Base-by-base conservation (phyloP, 2,888 invertebrate species). In the Thumatha senex region DNA sequence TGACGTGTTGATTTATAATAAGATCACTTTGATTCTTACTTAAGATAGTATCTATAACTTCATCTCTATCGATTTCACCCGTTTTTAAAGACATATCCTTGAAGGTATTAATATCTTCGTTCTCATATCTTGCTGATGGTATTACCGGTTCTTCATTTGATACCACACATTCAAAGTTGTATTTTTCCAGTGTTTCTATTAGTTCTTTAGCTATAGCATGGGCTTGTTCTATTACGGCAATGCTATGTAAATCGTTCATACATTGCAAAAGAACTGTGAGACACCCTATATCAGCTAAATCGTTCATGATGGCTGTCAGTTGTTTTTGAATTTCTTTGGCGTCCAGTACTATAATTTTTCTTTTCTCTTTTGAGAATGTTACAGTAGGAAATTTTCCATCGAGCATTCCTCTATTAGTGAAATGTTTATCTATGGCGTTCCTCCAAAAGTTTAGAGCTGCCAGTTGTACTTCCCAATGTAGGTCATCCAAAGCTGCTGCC, bases 401-500 rank as follows among this genome's bases (percentile, higher is more conserved):
- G n/a, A 96, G 93, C 94, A 96, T 95, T 35, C 96, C 96, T 77
- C 72, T 64, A 36, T 78, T 49, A 1, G 62, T 57, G 1, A 79
- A 54, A n/a, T 93, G 93, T 2, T 89, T 92, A 15, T 89, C 83
- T 36, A 95, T 93, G 12, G 93, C 93, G 41, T 92, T 82, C 41
- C 92, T 86, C 95, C 96, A 96, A 65, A 94, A 96, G 43, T 87
- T 76, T 0, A 96, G 68, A 0, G 95, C 94, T 46, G 92, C 93
- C 1, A 93, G 80, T 78, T 95, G 95, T 0, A 96, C 96, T 79
- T 96, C 96, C 95, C 95, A 95, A 68, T 96, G 93, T 11, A 95
- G 82, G 80, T 96, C 96, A 11, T 92, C 85, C 0, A 93, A 86
- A 0, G 94, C 93, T 0, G 94, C 93, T 39, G 89, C 81, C 4